phyloP scores from a whole-genome alignment of 2,888 invertebrate genomes.

The Drosophila anomalata region DNA sequence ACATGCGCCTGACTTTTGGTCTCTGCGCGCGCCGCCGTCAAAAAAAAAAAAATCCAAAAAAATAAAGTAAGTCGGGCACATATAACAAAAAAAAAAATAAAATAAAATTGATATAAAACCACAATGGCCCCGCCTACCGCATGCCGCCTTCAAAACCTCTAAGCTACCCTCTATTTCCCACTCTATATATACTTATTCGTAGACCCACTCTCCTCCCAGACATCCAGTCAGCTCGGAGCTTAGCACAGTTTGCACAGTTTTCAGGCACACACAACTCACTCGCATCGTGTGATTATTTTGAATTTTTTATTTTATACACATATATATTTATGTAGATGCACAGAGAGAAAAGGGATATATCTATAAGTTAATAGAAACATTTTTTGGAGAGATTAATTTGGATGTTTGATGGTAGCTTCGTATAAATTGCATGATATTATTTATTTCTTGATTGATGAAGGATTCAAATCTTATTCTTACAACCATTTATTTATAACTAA shows the following conservation, averaged over 20 bases:
- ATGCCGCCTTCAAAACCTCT: constrained; percentile 8
- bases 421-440: neutral
- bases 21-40: constrained; percentile 57
- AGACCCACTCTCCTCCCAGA: constrained; percentile 13
- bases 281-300: constrained; percentile 74
- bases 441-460: no score
- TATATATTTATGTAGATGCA: constrained; percentile 15
- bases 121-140: constrained; percentile 15
- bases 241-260: constrained; percentile 61
- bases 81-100: constrained; percentile 9
- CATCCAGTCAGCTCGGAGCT: constrained; percentile 54
- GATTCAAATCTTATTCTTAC: no score
- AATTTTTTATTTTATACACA: constrained; percentile 32
- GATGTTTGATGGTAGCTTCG: neutral
- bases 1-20: constrained; percentile 78
- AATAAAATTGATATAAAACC: constrained; percentile 35
- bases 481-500: no score
- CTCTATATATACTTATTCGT: constrained; percentile 8
- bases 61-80: constrained; percentile 6
- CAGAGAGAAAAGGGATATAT: neutral
- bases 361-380: no score
- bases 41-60: constrained; percentile 10
- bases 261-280: constrained; percentile 57
- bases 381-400: neutral
- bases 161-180: constrained; percentile 8